Evolutionary conservation across 2,113 vertebrate species (phyloP).

Genomic region (Corythaixoides concolor): DNA sequence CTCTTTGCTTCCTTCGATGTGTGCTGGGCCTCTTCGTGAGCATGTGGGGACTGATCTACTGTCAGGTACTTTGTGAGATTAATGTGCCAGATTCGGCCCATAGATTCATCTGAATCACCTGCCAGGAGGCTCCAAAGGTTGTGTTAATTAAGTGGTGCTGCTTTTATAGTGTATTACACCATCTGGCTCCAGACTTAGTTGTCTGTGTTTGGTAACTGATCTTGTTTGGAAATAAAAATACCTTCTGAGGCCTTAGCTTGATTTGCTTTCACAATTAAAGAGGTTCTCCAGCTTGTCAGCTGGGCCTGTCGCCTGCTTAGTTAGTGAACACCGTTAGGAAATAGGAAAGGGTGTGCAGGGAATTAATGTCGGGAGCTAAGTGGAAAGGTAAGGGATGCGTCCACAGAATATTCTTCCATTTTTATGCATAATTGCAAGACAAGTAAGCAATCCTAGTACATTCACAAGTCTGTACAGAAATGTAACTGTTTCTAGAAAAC

Average conservation of each 20-base stretch:
- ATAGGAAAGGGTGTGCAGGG: background rate
- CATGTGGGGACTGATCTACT: background rate
- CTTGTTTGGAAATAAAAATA: conserved; percentile 35
- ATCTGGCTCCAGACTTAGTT: conserved; percentile 43
- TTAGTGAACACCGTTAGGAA: background rate
- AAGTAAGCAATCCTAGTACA: background rate
- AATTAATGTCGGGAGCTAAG: background rate
- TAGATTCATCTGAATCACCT: background rate
- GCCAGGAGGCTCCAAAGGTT: background rate
- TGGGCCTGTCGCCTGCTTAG: background rate
- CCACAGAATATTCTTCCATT: background rate
- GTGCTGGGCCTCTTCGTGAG: background rate
- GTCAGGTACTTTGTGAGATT: background rate
- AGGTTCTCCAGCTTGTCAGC: background rate
- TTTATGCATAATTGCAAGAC: background rate
- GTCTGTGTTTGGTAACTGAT: conserved; percentile 33
- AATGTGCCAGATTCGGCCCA: background rate
- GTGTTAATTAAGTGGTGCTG: conserved; percentile 21
- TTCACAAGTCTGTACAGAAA: background rate
- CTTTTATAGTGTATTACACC: conserved; percentile 40
- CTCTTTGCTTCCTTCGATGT: accelerated
- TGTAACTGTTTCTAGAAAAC: background rate
- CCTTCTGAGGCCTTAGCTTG: background rate
- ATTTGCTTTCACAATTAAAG: conserved; percentile 5
- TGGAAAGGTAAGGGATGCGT: background rate